A percentile compares a stretch with the other conserved stretches of the same genome.
phyloP scores from a whole-genome alignment of 2,888 invertebrate species.

The Agrotis exclamationis region DNA sequence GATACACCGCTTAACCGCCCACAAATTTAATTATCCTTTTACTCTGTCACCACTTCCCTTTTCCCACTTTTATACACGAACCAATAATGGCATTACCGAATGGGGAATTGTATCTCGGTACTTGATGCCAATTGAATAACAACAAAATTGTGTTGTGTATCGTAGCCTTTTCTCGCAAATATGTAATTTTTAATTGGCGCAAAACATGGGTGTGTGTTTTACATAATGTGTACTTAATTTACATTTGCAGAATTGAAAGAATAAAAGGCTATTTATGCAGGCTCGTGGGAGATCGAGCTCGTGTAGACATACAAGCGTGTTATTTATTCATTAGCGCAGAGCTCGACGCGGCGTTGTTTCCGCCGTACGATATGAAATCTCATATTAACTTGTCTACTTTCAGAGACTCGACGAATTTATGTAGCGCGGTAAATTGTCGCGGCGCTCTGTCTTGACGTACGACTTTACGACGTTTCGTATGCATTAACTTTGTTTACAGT shows the following conservation, averaged over 20 bases:
- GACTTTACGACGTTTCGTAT: constrained; percentile 73
- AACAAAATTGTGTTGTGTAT: constrained; percentile 6
- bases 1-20: constrained; percentile 35
- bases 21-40: constrained; percentile 49
- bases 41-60: constrained; percentile 32
- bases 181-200: constrained; percentile 40
- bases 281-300: constrained; percentile 65
- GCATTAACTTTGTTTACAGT: constrained; percentile 71
- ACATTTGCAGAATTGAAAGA: constrained; percentile 50
- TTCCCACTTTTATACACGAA: constrained; percentile 6
- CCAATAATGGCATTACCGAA: constrained; percentile 4
- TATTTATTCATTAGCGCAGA: constrained; percentile 78
- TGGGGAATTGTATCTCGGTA: constrained; percentile 12
- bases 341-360: constrained; percentile 70
- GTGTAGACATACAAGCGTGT: constrained; percentile 71
- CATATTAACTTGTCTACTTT: constrained; percentile 85
- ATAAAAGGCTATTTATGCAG: constrained; percentile 63
- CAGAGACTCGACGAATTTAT: constrained; percentile 79
- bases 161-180: constrained; percentile 14
- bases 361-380: constrained; percentile 79
- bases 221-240: constrained; percentile 46
- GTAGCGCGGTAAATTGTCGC: constrained; percentile 80
- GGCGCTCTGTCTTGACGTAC: constrained; percentile 74
- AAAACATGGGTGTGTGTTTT: constrained; percentile 38
- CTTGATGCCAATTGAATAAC: constrained; percentile 37